Conservation (phyloP, 1,140 invertebrate genomes). For the Drosophila saltans region DNA sequence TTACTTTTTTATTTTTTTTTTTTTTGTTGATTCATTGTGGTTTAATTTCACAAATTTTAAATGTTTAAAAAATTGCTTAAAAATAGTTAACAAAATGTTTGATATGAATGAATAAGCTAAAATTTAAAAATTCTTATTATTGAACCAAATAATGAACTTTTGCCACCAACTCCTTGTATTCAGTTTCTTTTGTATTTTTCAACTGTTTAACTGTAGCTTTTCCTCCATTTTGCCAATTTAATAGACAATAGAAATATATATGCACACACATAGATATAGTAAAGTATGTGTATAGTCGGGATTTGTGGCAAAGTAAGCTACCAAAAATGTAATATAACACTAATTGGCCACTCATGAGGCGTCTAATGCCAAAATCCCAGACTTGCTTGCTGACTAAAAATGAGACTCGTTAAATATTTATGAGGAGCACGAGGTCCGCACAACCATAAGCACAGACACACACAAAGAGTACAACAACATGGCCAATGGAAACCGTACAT, state of each 20-base stretch:
- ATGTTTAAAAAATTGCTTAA: slow-evolving; percentile 50
- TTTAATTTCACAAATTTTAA: slow-evolving; percentile 73
- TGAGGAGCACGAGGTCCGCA: slow-evolving; percentile 75
- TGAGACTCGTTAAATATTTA: slow-evolving; percentile 80
- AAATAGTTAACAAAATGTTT: slow-evolving; percentile 23
- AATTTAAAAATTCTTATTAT: neutral
- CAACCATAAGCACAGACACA: neutral
- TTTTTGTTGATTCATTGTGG: slow-evolving; percentile 68
- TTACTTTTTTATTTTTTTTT: slow-evolving; percentile 29
- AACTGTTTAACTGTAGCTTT: neutral
- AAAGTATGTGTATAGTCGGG: neutral
- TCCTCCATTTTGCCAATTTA: slow-evolving; percentile 50
- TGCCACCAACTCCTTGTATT: neutral
- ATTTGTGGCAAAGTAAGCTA: slow-evolving; percentile 55
- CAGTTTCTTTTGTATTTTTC: neutral
- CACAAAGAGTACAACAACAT: slow-evolving; percentile 2
- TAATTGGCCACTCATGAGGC: slow-evolving; percentile 79
- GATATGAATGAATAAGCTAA: neutral
- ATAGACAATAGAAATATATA: slow-evolving; percentile 3
- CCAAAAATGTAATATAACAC: slow-evolving; percentile 77
- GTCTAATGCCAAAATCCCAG: slow-evolving; percentile 69
- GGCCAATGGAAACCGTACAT: slow-evolving; percentile 4
- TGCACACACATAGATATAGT: too few species aligned
- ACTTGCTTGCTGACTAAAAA: slow-evolving; percentile 55
- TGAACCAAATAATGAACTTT: neutral